Conservation (phyloP, 2,113 vertebrate genomes). For the Psilopsiagon aurifrons region DNA sequence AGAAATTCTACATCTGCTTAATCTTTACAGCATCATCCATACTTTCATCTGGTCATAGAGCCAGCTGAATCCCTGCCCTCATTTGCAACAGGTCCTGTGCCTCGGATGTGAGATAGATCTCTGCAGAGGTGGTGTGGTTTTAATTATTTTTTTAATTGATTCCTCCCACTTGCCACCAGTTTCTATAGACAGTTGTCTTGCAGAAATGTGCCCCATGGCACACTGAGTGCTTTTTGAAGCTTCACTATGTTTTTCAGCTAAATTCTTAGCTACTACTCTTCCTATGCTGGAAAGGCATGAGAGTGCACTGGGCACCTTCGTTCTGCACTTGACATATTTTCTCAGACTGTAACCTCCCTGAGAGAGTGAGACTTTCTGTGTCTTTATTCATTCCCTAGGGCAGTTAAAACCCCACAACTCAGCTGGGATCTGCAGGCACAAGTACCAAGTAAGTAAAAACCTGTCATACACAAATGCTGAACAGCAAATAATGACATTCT, state of each 20-base stretch:
- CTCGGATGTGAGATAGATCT: not conserved
- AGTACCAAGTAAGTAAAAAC: not conserved
- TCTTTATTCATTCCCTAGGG: not conserved
- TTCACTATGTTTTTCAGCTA: not conserved
- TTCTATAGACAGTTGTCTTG: not conserved
- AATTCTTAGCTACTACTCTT: not conserved
- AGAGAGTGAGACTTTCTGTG: not conserved
- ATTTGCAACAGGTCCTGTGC: not conserved
- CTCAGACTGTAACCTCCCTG: not conserved
- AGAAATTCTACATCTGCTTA: not conserved
- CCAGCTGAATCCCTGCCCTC: not conserved
- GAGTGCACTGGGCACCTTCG: not conserved
- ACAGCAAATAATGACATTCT: not conserved
- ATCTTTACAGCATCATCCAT: not conserved
- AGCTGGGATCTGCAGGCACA: not conserved
- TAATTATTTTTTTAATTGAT: not conserved
- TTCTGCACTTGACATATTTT: not conserved
- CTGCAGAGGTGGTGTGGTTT: not conserved
- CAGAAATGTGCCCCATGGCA: not conserved
- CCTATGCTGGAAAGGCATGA: not conserved
- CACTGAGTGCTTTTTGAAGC: not conserved
- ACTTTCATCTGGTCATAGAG: not conserved
- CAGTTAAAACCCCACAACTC: not conserved
- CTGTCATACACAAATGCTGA: conserved; percentile 2
- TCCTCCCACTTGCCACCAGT: not conserved